phyloP scores from a whole-genome alignment of 2,113 vertebrate genomes.

The Crotophaga sulcirostris region DNA sequence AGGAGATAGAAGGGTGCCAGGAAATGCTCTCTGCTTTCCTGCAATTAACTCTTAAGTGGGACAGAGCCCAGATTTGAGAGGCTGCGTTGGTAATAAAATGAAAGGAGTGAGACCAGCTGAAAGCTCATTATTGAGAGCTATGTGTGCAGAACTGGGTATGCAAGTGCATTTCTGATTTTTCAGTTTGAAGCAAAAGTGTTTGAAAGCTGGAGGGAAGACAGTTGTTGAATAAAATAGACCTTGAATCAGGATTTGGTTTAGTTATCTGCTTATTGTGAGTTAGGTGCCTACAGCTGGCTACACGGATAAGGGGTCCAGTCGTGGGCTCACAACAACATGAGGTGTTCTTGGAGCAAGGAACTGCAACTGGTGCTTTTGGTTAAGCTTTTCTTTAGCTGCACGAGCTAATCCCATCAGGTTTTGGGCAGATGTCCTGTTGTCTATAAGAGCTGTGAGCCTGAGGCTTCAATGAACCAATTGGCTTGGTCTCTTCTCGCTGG shows the following conservation, averaged over 20 bases:
- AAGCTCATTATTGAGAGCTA: background rate
- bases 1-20: background rate
- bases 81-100: background rate
- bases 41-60: background rate
- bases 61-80: background rate
- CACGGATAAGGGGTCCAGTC: fast-evolving
- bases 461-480: background rate
- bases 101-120: background rate
- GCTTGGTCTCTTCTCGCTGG: too few relatives aligned
- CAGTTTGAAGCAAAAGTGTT: fast-evolving
- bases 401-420: background rate
- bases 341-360: background rate
- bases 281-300: fast-evolving
- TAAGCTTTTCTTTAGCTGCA: background rate
- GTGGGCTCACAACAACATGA: fast-evolving
- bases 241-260: fast-evolving
- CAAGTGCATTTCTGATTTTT: fast-evolving
- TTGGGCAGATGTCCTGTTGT: background rate
- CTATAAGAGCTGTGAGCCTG: fast-evolving
- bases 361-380: background rate
- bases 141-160: fast-evolving
- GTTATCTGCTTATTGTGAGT: fast-evolving
- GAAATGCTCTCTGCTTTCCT: background rate
- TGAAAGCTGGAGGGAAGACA: background rate
- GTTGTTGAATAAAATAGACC: fast-evolving